These are phyloP conservation scores for Apeira syringaria DNA, from an alignment of 2,888 invertebrate genomes.

Conservation along the genomic window DNA sequence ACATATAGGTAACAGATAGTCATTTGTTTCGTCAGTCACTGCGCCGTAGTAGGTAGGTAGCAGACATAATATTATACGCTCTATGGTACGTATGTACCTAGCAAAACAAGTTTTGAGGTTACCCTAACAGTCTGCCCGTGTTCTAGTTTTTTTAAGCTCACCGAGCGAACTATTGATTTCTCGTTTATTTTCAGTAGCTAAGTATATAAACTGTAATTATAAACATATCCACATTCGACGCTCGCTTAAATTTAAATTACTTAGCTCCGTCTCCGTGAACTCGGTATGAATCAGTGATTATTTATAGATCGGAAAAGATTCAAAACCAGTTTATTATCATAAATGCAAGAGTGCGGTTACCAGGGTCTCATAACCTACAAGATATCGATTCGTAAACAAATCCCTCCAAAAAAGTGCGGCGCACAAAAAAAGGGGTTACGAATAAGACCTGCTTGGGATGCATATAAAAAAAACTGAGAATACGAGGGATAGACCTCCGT, in stretches of 20 bases:
- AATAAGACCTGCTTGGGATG: conserved; percentile 64
- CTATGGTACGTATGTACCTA: conserved; percentile 16
- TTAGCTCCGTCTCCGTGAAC: conserved; percentile 18
- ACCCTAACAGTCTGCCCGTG: conserved; percentile 48
- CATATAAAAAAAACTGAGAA: conserved; percentile 65
- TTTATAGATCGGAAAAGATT: conserved; percentile 30
- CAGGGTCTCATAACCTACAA: conserved; percentile 68
- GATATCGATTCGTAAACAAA: conserved; percentile 65
- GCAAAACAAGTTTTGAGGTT: conserved; percentile 59
- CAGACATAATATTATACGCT: no score
- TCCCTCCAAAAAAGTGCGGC: conserved; percentile 73
- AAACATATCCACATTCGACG: conserved; percentile 14
- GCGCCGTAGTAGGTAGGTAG: conserved; percentile 27
- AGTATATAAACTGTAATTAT: conserved; percentile 14
- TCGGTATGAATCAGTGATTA: conserved; percentile 31
- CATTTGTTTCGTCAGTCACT: conserved; percentile 32
- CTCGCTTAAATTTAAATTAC: conserved; percentile 17
- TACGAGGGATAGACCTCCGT: conserved; percentile 79
- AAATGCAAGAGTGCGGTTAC: conserved; percentile 43
- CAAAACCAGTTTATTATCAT: conserved; percentile 38
- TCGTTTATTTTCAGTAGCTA: conserved; percentile 30
- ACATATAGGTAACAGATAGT: conserved; percentile 20
- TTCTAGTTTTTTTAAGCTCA: conserved; percentile 50
- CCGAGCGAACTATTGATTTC: conserved; percentile 42
- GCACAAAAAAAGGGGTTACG: conserved; percentile 74